Base-by-base conservation (phyloP, 2,888 invertebrate species). In the Apomyelois bistriatella region DNA sequence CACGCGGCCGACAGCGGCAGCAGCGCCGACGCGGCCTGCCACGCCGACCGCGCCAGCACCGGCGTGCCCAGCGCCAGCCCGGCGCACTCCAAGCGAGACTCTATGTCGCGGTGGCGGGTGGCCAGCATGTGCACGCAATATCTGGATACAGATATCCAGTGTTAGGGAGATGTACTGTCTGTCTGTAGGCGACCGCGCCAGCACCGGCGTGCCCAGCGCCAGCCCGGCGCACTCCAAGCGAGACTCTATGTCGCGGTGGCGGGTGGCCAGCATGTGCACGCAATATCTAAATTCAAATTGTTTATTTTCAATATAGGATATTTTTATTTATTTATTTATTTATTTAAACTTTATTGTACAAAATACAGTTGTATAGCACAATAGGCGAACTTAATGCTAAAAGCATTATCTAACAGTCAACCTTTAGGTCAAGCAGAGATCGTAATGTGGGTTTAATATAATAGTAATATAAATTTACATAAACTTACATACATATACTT, bases 41-140 rank as follows among this genome's bases (percentile, higher is more conserved):
- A 70, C 3, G 74, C 56, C 57, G 79, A 90, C 87, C 86, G 81
- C 73, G 82, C 79, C 62, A 88, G 73, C 91, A 96, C 94, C 0
- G 96, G 96, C 38, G 96, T 96, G 52, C 93, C 93, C 64, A 96
- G 88, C 76, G 95, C 95, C 59, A 95, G 87, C 22, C 92, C 93
- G 10, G 89, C 85, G 22, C 78, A 81, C n/a, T 51, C 55, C 32
- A 3, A 3, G 32, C 62, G 74, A 50, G 76, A 68, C 55, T 79
- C 85, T 49, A 93, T 73, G 55, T 90, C 90, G 59, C 93, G 92
- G 84, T 93, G 92, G 0, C 92, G 89, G 5, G 93, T 93, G 9
- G 88, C 85, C 54, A 91, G 70, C 72, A 83, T 67, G 79, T 91
- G 91, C 55, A 90, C 90, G 72, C 85, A 85, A 74, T 90, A 90